Percentiles rank a stretch among this genome's conserved stretches.
Evolutionary conservation across 2,113 vertebrate genomes (phyloP).

Genomic region (Crotalus helleri): DNA sequence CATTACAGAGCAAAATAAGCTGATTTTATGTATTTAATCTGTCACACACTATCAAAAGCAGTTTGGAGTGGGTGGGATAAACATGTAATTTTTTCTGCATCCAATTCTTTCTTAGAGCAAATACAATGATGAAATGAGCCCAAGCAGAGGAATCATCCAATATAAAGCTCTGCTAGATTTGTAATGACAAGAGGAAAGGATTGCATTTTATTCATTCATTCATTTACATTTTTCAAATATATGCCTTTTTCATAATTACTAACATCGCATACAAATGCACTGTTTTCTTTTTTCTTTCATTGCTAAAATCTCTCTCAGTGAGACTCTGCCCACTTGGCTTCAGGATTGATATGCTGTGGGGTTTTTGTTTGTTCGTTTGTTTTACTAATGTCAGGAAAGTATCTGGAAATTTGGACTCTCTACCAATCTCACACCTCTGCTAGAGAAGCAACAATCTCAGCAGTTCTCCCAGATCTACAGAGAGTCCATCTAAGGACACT

Average conservation of each 20-base stretch:
- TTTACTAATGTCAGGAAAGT: neutral
- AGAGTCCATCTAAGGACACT: neutral
- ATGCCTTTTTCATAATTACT: neutral
- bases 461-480: neutral
- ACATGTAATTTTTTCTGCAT: neutral
- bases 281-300: no score
- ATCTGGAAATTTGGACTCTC: neutral
- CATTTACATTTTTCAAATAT: neutral
- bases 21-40: neutral
- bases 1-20: no score
- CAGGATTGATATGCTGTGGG: neutral
- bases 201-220: neutral
- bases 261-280: neutral
- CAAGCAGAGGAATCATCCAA: neutral
- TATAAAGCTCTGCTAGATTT: neutral
- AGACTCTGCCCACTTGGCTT: neutral
- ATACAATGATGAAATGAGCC: neutral
- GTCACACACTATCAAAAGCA: neutral
- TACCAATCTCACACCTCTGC: neutral
- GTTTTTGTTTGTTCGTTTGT: neutral
- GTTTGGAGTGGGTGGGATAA: neutral
- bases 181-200: neutral
- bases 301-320: neutral
- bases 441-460: neutral
- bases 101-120: neutral